These are phyloP conservation scores for Brachypteracias leptosomus DNA, from an alignment of 2,113 vertebrate genomes.

Conservation along the genomic window DNA sequence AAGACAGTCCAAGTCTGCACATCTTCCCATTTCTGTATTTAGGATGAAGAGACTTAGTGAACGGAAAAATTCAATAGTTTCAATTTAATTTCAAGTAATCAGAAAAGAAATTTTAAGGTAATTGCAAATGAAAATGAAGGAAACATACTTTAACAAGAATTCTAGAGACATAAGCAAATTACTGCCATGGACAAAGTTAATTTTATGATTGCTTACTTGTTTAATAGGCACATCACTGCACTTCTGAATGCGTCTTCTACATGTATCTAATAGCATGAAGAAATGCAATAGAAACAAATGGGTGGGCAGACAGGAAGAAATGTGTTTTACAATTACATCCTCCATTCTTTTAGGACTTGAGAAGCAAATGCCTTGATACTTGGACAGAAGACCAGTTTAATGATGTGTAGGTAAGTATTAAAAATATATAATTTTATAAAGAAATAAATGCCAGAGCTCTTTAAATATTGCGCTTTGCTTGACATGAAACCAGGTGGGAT, in stretches of 20 bases:
- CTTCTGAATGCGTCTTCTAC: neutral
- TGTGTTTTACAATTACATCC: neutral
- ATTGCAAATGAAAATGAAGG: neutral
- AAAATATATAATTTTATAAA: neutral
- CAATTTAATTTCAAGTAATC: neutral
- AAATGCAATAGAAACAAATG: constrained; percentile 10
- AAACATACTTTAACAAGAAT: neutral
- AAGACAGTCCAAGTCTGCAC: neutral
- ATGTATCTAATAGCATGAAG: neutral
- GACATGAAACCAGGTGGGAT: neutral
- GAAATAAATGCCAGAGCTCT: neutral
- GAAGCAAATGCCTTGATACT: neutral
- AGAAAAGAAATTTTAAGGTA: neutral
- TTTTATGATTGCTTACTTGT: constrained; percentile 1
- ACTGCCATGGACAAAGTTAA: neutral
- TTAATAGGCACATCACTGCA: neutral
- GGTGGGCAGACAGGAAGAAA: neutral
- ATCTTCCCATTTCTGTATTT: neutral
- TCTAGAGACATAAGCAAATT: neutral
- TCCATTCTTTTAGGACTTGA: neutral
- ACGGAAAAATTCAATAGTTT: neutral
- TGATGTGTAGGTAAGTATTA: neutral
- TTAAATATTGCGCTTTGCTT: neutral
- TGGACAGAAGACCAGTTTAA: neutral
- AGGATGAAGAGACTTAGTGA: neutral